A percentile compares a stretch with the other conserved stretches of the same genome.
These are phyloP conservation scores for Polymixis flavicincta DNA, from an alignment of 2,888 invertebrate species.

Conservation along the genomic window DNA sequence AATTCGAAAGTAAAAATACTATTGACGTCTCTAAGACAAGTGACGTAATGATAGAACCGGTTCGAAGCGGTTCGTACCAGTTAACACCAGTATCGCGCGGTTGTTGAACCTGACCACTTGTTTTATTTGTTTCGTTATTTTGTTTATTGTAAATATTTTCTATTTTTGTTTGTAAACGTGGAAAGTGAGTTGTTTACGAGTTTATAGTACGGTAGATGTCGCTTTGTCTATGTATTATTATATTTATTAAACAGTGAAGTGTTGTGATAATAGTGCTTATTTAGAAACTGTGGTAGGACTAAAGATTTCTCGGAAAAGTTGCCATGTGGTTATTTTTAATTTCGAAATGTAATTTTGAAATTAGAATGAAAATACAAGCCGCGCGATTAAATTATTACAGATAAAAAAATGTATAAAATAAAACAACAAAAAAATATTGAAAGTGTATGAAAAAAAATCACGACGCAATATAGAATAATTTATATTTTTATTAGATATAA, in stretches of 20 bases:
- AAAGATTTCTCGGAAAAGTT: background rate
- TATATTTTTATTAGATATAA: too few relatives aligned
- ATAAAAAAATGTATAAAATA: too few relatives aligned
- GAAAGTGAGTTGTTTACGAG: background rate
- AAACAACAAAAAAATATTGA: too few relatives aligned
- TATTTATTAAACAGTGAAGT: background rate
- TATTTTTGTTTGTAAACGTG: background rate
- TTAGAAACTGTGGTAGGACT: background rate
- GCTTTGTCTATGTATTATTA: background rate
- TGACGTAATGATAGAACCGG: conserved; percentile 66
- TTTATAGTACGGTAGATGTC: background rate
- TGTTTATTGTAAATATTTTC: conserved; percentile 4
- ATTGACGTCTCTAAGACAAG: conserved; percentile 46
- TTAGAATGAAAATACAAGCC: too few relatives aligned
- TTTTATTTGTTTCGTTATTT: conserved; percentile 18
- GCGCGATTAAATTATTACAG: too few relatives aligned
- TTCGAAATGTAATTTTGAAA: background rate
- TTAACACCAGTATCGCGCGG: conserved; percentile 64
- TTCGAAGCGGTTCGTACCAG: conserved; percentile 66
- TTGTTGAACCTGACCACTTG: conserved; percentile 63
- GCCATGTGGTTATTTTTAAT: background rate
- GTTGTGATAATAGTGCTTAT: background rate
- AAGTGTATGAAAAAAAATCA: background rate
- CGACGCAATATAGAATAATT: too few relatives aligned
- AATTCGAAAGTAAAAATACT: conserved; percentile 53